Conservation (phyloP, 2,113 vertebrate species). For the Narcine bancroftii region DNA sequence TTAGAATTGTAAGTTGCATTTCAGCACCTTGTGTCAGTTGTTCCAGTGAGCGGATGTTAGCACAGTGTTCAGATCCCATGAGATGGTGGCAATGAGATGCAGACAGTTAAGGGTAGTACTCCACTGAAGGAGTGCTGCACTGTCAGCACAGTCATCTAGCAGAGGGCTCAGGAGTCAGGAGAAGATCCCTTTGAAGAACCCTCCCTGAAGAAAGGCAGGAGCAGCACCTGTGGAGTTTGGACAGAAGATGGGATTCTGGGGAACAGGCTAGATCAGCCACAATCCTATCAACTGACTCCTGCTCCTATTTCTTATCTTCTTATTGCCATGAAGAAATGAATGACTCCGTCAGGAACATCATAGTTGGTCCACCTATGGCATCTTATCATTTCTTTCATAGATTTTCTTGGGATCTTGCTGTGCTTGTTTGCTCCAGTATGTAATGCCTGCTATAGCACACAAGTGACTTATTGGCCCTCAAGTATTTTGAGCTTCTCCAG, state of each 20-base stretch:
- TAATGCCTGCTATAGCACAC: too few relatives aligned
- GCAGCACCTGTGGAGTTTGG: too few relatives aligned
- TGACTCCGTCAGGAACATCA: background rate
- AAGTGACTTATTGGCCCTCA: too few relatives aligned
- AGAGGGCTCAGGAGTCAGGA: background rate
- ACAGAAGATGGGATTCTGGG: too few relatives aligned
- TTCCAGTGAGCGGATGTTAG: background rate
- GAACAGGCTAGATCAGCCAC: too few relatives aligned
- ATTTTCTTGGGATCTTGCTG: background rate
- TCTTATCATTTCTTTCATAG: background rate
- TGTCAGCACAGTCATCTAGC: background rate
- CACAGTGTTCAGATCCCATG: background rate
- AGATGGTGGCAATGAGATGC: too few relatives aligned
- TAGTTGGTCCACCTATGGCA: background rate
- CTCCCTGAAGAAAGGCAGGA: background rate
- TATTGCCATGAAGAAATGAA: too few relatives aligned
- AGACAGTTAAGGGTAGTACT: background rate
- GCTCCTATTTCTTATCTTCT: too few relatives aligned
- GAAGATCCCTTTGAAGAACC: background rate
- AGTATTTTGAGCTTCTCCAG: too few relatives aligned
- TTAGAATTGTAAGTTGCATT: background rate
- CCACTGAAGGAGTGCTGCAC: background rate
- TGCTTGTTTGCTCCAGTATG: background rate
- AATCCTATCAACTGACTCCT: too few relatives aligned
- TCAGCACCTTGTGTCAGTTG: background rate